Base-by-base conservation (phyloP, 2,888 invertebrate genomes). In the Xylocampa areola region DNA sequence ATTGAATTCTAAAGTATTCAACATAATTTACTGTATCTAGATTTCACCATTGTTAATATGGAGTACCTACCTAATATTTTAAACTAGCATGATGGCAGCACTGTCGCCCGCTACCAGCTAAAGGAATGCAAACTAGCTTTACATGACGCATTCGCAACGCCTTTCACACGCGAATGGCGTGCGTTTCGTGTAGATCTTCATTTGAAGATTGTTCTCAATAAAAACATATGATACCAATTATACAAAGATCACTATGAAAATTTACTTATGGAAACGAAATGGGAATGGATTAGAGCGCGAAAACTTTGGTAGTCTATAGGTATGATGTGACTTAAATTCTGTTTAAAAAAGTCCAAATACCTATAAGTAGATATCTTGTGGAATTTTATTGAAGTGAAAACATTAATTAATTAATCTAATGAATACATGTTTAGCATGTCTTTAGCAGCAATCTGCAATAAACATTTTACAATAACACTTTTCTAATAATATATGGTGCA, bases 121-220 rank as follows among this genome's bases (percentile, higher is more conserved):
- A 90, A 89, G 88, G 90, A 90, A 91, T 91, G 87, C 86, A 82
- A 91, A 88, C 84, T 73, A 86, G 74, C 70, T 62, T 52, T 32
- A n/a, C 16, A 65, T 68, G 62, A 57, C 63, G 69, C 53, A 41
- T 37, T 47, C 70, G 58, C 49, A 72, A 68, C 77, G 81, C 86
- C 86, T 87, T 87, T 88, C 86, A 87, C 87, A 82, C 77, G 80
- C 77, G 76, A 79, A 74, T 73, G 72, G 72, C 71, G 70, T 62
- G 48, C 57, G 54, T 58, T 60, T 74, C 43, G 53, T 74, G 63
- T 68, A 73, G 79, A 79, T 82, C 77, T 80, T 73, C 54, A 74
- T 74, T 73, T 54, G 14, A 62, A 19, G 23, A 67, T 53, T 55
- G 33, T 50, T 37, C 14, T 29, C 13, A 54, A 54, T 63, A 52